These are phyloP conservation scores for Metridium senile DNA, from an alignment of 92 coral and sea anemone genomes.

Conservation along the genomic window DNA sequence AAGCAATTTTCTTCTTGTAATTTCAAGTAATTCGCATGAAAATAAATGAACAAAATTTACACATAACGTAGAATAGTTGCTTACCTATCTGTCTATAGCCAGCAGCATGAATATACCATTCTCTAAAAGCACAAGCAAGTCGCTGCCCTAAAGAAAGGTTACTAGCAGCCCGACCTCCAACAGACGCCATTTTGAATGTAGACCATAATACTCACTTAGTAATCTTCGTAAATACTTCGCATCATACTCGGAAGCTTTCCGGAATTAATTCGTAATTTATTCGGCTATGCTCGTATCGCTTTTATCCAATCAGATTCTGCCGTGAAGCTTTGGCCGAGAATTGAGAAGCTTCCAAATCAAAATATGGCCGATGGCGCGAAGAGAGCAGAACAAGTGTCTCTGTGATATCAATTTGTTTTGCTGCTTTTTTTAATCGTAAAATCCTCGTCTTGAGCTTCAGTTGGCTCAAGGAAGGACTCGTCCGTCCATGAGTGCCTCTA, in stretches of 20 bases:
- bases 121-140: conserved; percentile 80
- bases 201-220: conserved; percentile 44
- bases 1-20: not conserved
- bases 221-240: conserved; percentile 28
- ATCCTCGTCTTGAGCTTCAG: conserved; percentile 33
- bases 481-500: conserved; percentile 80
- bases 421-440: not conserved
- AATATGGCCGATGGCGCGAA: conserved; percentile 76
- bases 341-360: conserved; percentile 56
- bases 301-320: conserved; percentile 67
- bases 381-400: conserved; percentile 6
- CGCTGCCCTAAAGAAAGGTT: conserved; percentile 81
- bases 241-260: conserved; percentile 23
- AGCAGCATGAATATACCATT: conserved; percentile 95
- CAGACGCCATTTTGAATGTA: conserved; percentile 88
- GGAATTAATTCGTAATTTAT: conserved; percentile 28
- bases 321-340: conserved; percentile 38
- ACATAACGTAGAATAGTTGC: conserved; percentile 25
- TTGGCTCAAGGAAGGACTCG: conserved; percentile 36
- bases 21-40: not conserved
- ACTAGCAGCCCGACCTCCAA: conserved; percentile 71
- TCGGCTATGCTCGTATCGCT: conserved; percentile 8
- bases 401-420: conserved; percentile 10
- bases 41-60: not conserved
- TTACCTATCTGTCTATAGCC: conserved; percentile 98